Evolutionary conservation across 2,797 vertebrate species (phyloP).

Genomic region (Pelodytes ibericus): DNA sequence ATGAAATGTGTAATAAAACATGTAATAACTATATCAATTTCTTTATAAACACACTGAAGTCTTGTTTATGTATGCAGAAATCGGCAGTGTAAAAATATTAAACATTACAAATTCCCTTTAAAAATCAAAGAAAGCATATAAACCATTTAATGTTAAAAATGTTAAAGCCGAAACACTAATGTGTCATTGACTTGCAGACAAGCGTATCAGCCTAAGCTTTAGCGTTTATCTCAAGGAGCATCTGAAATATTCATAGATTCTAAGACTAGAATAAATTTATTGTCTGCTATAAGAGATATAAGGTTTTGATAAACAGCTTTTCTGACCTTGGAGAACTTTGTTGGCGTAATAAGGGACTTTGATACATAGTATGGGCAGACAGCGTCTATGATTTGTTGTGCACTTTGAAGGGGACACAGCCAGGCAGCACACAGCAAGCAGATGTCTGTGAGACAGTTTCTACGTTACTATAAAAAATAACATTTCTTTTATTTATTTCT

Average conservation of each 20-base stretch:
- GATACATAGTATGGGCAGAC: slow-evolving; percentile 69
- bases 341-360: slow-evolving; percentile 73
- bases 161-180: slow-evolving; percentile 52
- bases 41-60: not conserved
- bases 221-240: slow-evolving; percentile 74
- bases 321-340: slow-evolving; percentile 86
- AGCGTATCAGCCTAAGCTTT: slow-evolving; percentile 70
- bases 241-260: slow-evolving; percentile 85
- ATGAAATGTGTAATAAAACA: no score
- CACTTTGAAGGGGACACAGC: slow-evolving; percentile 56
- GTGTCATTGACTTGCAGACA: slow-evolving; percentile 65
- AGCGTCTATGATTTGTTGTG: slow-evolving; percentile 70
- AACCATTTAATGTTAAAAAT: not conserved
- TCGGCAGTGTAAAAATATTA: no score
- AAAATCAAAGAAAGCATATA: not conserved
- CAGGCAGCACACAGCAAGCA: slow-evolving; percentile 62
- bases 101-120: not conserved
- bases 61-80: no score
- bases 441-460: not conserved
- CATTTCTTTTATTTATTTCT: not conserved
- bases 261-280: slow-evolving; percentile 80
- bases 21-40: no score
- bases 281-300: slow-evolving; percentile 77
- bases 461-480: not conserved
- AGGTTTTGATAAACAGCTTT: slow-evolving; percentile 78